Base-by-base conservation (phyloP, 1,140 invertebrate genomes). In the Drosophila gunungcola region DNA sequence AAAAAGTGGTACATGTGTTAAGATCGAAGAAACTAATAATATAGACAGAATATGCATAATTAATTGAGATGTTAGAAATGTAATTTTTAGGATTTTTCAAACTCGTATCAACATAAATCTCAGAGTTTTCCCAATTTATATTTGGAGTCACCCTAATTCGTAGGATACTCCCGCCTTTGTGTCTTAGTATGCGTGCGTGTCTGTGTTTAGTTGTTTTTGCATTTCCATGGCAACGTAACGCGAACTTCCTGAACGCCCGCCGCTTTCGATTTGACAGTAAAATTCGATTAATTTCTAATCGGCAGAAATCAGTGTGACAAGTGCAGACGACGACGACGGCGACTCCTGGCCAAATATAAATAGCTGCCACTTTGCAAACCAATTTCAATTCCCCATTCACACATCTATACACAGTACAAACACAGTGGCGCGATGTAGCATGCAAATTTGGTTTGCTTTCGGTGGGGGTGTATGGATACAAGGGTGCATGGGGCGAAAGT, bases 261-360 rank as follows among this genome's bases (percentile, higher is more conserved):
- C 64, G 84, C 64, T 79, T 78, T 73, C 85, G 85, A 89, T 90
- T 90, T 90, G 80, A 89, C 84, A 89, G 85, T 74, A 78, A 89
- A 89, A 89, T 89, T 89, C 84, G 84, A 89, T 89, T 89, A 89
- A 89, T 89, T 89, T 84, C 85, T 89, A 89, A 89, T 89, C 84
- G 88, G 85, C 75, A 82, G 70, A 78, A 74, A 89, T 89, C 85
- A 80, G 77, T 79, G 62, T 74, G 84, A 84, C 84, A 90, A 89
- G 80, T 78, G 80, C 85, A 84, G 64, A 78, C 62, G 70, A 21
- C 16, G 16, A 21, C 16, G 16, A 21, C 16, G 16, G 16, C 16
- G 16, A 69, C 62, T 36, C 45, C 43, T 76, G 54, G 73, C 68
- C 74, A 78, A 77, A 77, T 78, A 78, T 78, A 78, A 78, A 78